A percentile compares a stretch with the other conserved stretches of the same genome.
Conservation (phyloP, 2,888 invertebrate species). For the Vesta saturnalis region DNA sequence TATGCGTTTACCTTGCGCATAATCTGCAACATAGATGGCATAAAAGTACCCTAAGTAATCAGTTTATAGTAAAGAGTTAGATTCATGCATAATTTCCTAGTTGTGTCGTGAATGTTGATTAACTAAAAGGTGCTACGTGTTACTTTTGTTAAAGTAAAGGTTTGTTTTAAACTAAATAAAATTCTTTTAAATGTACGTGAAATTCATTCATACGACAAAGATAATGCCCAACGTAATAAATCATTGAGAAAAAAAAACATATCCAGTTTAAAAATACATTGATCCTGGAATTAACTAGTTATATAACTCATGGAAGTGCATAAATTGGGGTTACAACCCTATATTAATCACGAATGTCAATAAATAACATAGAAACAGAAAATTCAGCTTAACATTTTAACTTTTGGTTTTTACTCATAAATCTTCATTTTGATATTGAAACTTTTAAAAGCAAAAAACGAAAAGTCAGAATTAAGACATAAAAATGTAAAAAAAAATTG, state of each 20-base stretch:
- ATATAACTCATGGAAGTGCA: constrained; percentile 19
- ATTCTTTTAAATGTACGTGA: too few species aligned
- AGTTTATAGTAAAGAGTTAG: too few species aligned
- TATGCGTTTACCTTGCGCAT: too few species aligned
- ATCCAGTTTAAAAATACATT: constrained; percentile 23
- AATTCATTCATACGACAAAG: too few species aligned
- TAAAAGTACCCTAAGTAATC: too few species aligned
- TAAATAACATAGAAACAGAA: constrained; percentile 22
- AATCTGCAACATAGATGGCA: too few species aligned
- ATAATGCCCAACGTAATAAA: neutral
- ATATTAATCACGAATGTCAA: constrained; percentile 18
- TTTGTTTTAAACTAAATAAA: too few species aligned
- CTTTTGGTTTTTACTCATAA: constrained; percentile 2
- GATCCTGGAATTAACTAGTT: constrained; percentile 11
- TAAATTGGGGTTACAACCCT: constrained; percentile 12
- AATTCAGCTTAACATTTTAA: constrained; percentile 15
- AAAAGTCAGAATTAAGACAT: constrained; percentile 1
- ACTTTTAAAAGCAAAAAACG: neutral
- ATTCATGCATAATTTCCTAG: too few species aligned
- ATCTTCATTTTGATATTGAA: constrained; percentile 1
- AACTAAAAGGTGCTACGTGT: too few species aligned
- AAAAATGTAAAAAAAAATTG: neutral
- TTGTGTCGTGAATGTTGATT: too few species aligned
- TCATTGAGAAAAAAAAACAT: neutral
- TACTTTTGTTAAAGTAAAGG: too few species aligned